These are phyloP conservation scores for Lophotis ruficrista DNA, from an alignment of 2,113 vertebrate genomes.

Conservation along the genomic window DNA sequence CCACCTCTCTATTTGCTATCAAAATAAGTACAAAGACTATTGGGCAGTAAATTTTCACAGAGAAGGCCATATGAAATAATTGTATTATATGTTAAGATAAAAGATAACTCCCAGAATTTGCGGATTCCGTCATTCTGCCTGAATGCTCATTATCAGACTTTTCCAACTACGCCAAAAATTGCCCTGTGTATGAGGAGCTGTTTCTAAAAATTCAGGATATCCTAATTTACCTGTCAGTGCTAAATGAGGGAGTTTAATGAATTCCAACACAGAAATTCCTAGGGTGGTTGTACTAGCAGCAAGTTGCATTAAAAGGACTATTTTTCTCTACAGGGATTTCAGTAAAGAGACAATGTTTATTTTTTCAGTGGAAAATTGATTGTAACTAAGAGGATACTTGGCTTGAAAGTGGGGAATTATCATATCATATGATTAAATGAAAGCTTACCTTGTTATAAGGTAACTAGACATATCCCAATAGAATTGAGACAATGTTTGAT, in stretches of 20 bases:
- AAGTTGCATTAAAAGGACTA: slow-evolving; percentile 75
- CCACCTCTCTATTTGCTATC: background rate
- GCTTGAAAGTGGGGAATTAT: slow-evolving; percentile 84
- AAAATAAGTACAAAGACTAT: background rate
- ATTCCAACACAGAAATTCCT: slow-evolving; percentile 77
- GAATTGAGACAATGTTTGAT: slow-evolving; percentile 94
- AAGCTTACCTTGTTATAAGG: slow-evolving; percentile 95
- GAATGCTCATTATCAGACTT: slow-evolving; percentile 37
- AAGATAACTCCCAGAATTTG: slow-evolving; percentile 34
- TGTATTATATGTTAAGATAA: slow-evolving; percentile 13
- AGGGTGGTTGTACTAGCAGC: slow-evolving; percentile 69
- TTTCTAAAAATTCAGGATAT: slow-evolving; percentile 55
- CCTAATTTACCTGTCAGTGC: slow-evolving; percentile 64
- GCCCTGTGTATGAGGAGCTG: slow-evolving; percentile 2
- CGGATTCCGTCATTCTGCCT: slow-evolving; percentile 29
- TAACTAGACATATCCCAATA: slow-evolving; percentile 92
- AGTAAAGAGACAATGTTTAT: slow-evolving; percentile 83
- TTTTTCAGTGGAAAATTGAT: slow-evolving; percentile 87
- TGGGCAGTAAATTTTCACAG: background rate
- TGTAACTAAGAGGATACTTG: slow-evolving; percentile 94
- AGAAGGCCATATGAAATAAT: background rate
- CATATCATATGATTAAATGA: slow-evolving; percentile 91
- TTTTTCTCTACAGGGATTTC: slow-evolving; percentile 79
- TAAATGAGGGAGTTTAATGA: slow-evolving; percentile 74
- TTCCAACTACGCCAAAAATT: slow-evolving; percentile 46